Percentiles rank a stretch among this genome's conserved stretches.
phyloP scores from a whole-genome alignment of 2,113 vertebrate species.

The Perccottus glenii region DNA sequence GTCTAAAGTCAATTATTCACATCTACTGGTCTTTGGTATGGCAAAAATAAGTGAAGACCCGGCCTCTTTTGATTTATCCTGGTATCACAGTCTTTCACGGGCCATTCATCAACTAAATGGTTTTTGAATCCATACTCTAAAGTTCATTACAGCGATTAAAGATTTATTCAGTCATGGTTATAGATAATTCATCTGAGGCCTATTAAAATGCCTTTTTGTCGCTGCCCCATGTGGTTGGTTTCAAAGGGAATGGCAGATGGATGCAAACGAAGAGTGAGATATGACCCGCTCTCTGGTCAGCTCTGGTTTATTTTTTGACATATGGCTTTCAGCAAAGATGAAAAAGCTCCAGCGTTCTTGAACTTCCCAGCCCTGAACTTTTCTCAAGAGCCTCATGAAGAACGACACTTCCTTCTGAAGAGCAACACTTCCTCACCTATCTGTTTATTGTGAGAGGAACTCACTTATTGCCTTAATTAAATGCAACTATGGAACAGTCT shows the following conservation, averaged over 20 bases:
- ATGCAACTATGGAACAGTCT: too few species aligned
- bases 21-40: slow-evolving; percentile 60
- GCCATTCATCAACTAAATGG: slow-evolving; percentile 75
- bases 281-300: too few species aligned
- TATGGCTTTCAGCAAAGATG: slow-evolving; percentile 37
- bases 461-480: too few species aligned
- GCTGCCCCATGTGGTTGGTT: slow-evolving; percentile 31
- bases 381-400: slow-evolving; percentile 23
- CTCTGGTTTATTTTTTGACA: slow-evolving; percentile 26
- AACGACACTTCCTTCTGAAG: too few species aligned
- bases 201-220: slow-evolving; percentile 68
- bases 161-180: slow-evolving; percentile 74
- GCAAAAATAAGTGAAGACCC: slow-evolving; percentile 57
- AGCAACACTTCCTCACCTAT: too few species aligned
- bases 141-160: slow-evolving; percentile 78
- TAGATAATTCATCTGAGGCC: slow-evolving; percentile 76
- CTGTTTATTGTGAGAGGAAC: too few species aligned
- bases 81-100: slow-evolving; percentile 59
- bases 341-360: slow-evolving; percentile 33
- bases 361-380: slow-evolving; percentile 37
- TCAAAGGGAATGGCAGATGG: slow-evolving; percentile 41
- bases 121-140: slow-evolving; percentile 78
- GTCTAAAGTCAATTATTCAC: slow-evolving; percentile 77
- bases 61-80: slow-evolving; percentile 68
- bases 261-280: slow-evolving; percentile 36